A percentile compares a stretch with the other conserved stretches of the same genome.
Evolutionary conservation across 2,113 vertebrate species (phyloP).

Genomic region (Oreochromis spilurus): DNA sequence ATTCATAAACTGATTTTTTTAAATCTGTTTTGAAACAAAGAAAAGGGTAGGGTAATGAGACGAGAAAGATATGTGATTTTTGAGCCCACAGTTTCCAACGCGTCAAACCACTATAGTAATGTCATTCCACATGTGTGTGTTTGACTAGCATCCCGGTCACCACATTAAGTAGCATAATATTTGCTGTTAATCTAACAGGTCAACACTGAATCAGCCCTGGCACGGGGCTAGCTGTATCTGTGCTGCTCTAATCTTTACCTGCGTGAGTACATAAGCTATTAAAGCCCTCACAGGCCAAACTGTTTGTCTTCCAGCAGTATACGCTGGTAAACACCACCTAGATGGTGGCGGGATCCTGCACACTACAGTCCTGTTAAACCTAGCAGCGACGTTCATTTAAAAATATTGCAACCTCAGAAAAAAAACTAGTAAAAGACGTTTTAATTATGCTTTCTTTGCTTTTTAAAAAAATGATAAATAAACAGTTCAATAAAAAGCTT

Average conservation of each 20-base stretch:
- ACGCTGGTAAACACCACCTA: slow-evolving; percentile 4
- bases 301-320: slow-evolving; percentile 23
- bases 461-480: neutral
- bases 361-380: neutral
- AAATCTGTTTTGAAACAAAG: neutral
- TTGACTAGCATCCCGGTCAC: neutral
- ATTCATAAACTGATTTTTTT: neutral
- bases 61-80: neutral
- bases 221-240: neutral
- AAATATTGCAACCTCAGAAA: neutral
- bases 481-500: neutral
- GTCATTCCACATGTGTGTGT: neutral
- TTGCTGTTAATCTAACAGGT: slow-evolving; percentile 40
- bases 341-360: neutral
- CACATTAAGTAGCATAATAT: neutral
- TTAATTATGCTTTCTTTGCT: neutral
- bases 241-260: slow-evolving; percentile 5
- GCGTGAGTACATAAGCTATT: slow-evolving; percentile 31
- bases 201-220: neutral
- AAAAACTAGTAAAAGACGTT: neutral
- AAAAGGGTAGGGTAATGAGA: neutral
- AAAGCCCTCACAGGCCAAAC: neutral
- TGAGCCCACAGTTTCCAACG: neutral
- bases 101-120: neutral
- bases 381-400: neutral